Percentiles rank a stretch among this genome's conserved stretches.
phyloP scores from a whole-genome alignment of 1,140 invertebrate genomes.

The Camponotus floridanus region DNA sequence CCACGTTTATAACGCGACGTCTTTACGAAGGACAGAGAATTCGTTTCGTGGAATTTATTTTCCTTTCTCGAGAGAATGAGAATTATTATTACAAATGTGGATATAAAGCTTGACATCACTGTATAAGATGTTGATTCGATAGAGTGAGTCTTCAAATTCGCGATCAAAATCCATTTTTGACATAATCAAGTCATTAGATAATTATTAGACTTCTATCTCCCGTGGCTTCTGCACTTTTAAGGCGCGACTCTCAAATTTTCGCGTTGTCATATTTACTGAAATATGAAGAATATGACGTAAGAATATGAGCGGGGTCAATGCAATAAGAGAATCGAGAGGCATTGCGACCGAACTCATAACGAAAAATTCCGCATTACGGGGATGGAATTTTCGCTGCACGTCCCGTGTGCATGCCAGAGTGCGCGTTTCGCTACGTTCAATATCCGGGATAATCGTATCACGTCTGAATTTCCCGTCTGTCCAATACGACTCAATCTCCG shows the following conservation, averaged over 20 bases:
- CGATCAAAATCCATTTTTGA: background rate
- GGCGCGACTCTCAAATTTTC: background rate
- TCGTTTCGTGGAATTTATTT: too few relatives aligned
- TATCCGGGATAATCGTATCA: conserved; percentile 49
- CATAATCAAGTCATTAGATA: background rate
- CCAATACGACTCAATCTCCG: conserved; percentile 37
- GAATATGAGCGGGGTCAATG: background rate
- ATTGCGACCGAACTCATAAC: background rate
- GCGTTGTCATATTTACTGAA: background rate
- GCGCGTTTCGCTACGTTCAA: conserved; percentile 26
- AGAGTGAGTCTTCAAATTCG: background rate
- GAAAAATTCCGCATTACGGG: conserved; percentile 18
- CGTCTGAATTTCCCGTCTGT: conserved; percentile 27
- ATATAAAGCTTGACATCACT: too few relatives aligned
- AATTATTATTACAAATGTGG: too few relatives aligned
- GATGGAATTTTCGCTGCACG: conserved; percentile 21
- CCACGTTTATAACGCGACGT: too few relatives aligned
- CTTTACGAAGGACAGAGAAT: too few relatives aligned
- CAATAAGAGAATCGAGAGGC: background rate
- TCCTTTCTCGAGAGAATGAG: too few relatives aligned
- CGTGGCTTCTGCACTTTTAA: background rate
- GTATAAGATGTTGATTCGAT: background rate
- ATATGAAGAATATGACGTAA: background rate
- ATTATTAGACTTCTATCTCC: background rate
- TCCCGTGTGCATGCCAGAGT: background rate